Conservation (phyloP, 1,140 invertebrate species). For the Cylas formicarius region DNA sequence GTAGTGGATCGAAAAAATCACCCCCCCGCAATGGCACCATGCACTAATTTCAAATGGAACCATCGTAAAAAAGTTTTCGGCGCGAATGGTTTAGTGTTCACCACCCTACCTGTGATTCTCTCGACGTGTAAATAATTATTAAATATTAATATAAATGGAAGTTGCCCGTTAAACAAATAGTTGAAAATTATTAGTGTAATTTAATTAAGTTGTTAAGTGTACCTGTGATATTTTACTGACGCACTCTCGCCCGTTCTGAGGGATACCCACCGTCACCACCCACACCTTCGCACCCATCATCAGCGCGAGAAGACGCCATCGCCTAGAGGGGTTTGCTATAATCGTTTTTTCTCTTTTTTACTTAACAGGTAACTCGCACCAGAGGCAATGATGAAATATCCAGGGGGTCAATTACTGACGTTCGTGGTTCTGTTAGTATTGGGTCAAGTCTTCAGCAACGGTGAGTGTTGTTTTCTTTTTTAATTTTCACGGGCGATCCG, state of each 20-base stretch:
- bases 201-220: slow-evolving; percentile 21
- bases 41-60: slow-evolving; percentile 3
- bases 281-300: slow-evolving; percentile 2
- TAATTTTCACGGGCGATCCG: too few relatives aligned
- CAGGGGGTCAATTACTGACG: slow-evolving; percentile 28
- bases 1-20: slow-evolving; percentile 5
- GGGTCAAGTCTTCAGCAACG: slow-evolving; percentile 33
- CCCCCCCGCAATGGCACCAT: too few relatives aligned
- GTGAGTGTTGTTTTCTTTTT: slow-evolving; percentile 28
- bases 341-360: slow-evolving; percentile 22
- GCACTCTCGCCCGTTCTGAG: slow-evolving; percentile 1
- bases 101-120: neutral
- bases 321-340: slow-evolving; percentile 30
- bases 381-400: slow-evolving; percentile 28
- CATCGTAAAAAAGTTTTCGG: neutral
- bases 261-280: too few relatives aligned
- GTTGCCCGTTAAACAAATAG: neutral
- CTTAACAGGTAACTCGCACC: slow-evolving; percentile 26
- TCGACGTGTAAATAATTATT: neutral
- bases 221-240: slow-evolving; percentile 24
- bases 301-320: neutral
- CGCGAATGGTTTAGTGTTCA: neutral
- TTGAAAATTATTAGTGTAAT: neutral
- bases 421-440: slow-evolving; percentile 30
- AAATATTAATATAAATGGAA: neutral